A percentile compares a stretch with the other conserved stretches of the same genome.
Conservation (phyloP, 2,888 invertebrate species). For the Apomyelois bistriatella region DNA sequence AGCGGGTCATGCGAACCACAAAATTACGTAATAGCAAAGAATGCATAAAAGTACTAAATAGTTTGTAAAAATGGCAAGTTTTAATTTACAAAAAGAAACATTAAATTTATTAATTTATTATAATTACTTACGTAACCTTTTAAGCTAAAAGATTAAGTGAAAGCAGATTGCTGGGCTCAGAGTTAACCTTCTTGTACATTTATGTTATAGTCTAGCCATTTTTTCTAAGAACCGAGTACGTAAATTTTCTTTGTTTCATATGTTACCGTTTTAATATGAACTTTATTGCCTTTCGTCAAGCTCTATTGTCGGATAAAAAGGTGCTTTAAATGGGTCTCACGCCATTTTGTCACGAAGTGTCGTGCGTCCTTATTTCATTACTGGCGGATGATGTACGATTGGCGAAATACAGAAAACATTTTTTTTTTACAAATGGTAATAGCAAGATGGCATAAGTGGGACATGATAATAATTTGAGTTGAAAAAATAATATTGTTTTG, state of each 20-base stretch:
- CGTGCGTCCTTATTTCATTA: slow-evolving; percentile 64
- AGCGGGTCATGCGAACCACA: too few species aligned
- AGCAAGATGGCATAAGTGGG: not conserved
- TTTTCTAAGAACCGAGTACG: slow-evolving; percentile 37
- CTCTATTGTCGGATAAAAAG: slow-evolving; percentile 21
- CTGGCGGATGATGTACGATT: slow-evolving; percentile 17
- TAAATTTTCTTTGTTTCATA: slow-evolving; percentile 28
- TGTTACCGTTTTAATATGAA: slow-evolving; percentile 26
- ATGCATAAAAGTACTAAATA: too few species aligned
- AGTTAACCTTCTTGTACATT: not conserved
- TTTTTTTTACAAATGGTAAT: not conserved
- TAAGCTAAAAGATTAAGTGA: not conserved
- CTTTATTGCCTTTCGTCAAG: slow-evolving; percentile 30
- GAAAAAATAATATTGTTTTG: not conserved
- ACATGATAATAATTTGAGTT: not conserved
- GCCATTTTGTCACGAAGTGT: slow-evolving; percentile 63
- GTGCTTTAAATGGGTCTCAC: slow-evolving; percentile 37
- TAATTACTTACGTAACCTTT: too few species aligned
- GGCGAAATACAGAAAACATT: not conserved
- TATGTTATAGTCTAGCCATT: slow-evolving; percentile 43
- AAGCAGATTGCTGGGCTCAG: too few species aligned
- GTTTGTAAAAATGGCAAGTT: too few species aligned
- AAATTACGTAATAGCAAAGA: too few species aligned
- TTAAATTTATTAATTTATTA: too few species aligned
- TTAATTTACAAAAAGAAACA: too few species aligned